Conservation (phyloP, 2,113 vertebrate genomes). For the Coturnix japonica region DNA sequence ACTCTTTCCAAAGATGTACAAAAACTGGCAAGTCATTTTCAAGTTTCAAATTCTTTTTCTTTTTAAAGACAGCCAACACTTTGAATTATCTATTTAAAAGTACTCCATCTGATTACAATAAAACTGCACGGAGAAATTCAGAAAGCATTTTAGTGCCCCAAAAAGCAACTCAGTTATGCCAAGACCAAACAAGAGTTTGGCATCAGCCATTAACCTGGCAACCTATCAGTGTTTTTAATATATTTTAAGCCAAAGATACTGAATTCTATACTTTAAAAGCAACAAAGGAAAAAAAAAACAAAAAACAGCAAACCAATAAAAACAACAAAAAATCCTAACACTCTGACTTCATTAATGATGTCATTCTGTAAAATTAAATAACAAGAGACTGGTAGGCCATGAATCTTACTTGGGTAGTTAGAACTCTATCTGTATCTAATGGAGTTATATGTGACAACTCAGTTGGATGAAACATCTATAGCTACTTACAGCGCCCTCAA, state of each 20-base stretch:
- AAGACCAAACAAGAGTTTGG: background rate
- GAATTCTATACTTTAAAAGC: background rate
- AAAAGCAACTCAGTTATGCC: background rate
- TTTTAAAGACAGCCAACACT: background rate
- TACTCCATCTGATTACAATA: background rate
- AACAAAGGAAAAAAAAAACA: too few relatives aligned
- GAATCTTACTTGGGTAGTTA: background rate
- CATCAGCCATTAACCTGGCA: background rate
- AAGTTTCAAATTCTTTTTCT: background rate
- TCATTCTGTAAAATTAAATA: background rate
- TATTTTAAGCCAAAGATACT: background rate
- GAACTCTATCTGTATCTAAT: background rate
- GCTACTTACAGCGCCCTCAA: background rate
- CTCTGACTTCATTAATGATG: fast-evolving
- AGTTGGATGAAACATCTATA: background rate
- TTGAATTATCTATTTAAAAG: background rate
- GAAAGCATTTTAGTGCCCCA: background rate
- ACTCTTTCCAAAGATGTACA: background rate
- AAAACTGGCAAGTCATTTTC: background rate
- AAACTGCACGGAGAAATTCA: background rate
- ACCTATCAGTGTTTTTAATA: background rate
- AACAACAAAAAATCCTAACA: too few relatives aligned
- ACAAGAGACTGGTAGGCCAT: too few relatives aligned
- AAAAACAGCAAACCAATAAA: too few relatives aligned
- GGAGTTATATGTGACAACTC: background rate